phyloP scores from a whole-genome alignment of 1,140 invertebrate genomes.

The Neotoxoptera formosana region DNA sequence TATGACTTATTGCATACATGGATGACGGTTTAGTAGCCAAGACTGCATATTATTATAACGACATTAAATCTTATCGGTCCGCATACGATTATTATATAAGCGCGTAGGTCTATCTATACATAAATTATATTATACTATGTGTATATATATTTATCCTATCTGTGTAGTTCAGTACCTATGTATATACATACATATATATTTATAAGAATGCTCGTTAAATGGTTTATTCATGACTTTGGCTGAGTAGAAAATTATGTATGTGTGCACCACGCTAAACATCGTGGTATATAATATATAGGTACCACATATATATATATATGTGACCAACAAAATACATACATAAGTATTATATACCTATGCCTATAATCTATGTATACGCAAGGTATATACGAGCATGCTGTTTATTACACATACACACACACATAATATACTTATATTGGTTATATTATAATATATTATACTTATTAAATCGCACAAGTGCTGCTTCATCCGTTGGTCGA shows the following conservation, averaged over 20 bases:
- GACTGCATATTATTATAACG: not conserved
- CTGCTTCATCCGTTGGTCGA: too few species aligned
- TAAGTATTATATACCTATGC: too few species aligned
- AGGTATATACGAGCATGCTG: too few species aligned
- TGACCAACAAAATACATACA: too few species aligned
- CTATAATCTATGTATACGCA: too few species aligned
- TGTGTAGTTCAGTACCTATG: not conserved
- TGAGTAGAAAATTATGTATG: not conserved
- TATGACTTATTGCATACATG: too few species aligned
- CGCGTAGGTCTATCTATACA: not conserved
- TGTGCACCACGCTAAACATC: not conserved
- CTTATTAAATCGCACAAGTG: too few species aligned
- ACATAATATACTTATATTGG: too few species aligned
- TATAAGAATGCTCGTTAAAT: not conserved
- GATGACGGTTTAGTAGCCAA: not conserved
- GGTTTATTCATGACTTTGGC: constrained; percentile 35
- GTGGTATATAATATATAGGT: not conserved
- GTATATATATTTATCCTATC: not conserved
- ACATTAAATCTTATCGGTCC: constrained; percentile 12
- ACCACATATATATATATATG: too few species aligned
- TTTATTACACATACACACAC: too few species aligned
- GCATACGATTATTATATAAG: not conserved
- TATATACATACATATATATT: not conserved
- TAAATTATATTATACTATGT: not conserved
- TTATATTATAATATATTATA: too few species aligned